Conservation (phyloP, 2,888 invertebrate species). For the Hirtodrosophila trivittata region DNA sequence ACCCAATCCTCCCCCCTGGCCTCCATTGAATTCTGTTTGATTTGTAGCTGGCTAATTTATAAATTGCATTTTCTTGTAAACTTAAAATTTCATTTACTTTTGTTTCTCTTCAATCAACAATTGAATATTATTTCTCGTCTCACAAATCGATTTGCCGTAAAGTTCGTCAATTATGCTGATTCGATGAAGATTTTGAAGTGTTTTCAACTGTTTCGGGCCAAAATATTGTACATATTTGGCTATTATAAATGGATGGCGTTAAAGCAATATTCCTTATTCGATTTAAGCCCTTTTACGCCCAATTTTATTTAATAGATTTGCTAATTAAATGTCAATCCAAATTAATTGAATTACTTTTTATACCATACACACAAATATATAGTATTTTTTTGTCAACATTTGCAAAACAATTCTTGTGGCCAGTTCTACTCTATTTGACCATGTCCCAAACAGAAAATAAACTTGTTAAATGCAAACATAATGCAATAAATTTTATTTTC, state of each 20-base stretch:
- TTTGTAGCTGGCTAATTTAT: conserved; percentile 59
- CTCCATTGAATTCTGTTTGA: conserved; percentile 33
- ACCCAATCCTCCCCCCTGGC: neutral
- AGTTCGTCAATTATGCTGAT: conserved; percentile 53
- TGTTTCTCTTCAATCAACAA: conserved; percentile 6
- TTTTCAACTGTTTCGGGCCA: conserved; percentile 7
- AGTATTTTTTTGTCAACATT: neutral
- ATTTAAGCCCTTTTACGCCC: neutral
- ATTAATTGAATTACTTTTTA: conserved; percentile 15
- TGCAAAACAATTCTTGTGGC: neutral
- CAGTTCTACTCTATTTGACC: neutral
- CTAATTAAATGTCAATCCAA: conserved; percentile 12
- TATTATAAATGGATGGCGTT: conserved; percentile 5
- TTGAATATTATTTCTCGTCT: conserved; percentile 20
- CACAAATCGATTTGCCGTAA: conserved; percentile 29
- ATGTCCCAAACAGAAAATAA: conserved; percentile 32
- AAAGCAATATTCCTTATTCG: conserved; percentile 3
- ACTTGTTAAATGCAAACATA: conserved; percentile 66
- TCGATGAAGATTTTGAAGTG: too few relatives aligned
- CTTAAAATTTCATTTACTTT: conserved; percentile 40
- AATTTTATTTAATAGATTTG: neutral
- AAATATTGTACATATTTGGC: too few relatives aligned
- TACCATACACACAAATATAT: too few relatives aligned
- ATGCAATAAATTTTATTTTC: conserved; percentile 68
- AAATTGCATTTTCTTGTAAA: conserved; percentile 67